A percentile compares a stretch with the other conserved stretches of the same genome.
Evolutionary conservation across 2,888 invertebrate genomes (phyloP).

Genomic region (Dynastes tityus): DNA sequence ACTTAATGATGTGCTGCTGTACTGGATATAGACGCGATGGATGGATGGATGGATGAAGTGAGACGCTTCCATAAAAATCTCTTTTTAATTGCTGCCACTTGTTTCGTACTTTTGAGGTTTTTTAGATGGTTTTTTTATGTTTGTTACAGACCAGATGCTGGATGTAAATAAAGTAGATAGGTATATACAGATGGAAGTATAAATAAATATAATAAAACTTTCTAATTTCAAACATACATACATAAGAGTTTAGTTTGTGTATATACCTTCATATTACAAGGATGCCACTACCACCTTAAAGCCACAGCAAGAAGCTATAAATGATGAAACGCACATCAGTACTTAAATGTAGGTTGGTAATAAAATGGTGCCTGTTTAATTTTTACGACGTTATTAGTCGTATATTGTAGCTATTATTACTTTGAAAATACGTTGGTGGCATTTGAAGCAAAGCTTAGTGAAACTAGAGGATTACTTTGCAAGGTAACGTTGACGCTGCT

Average conservation of each 20-base stretch:
- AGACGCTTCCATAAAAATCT: conserved; percentile 37
- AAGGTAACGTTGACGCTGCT: neutral
- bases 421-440: neutral
- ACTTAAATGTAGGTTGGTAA: no score
- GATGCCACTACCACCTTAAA: neutral
- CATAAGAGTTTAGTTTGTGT: neutral
- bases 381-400: no score
- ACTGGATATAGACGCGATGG: conserved; percentile 15
- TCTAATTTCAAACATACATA: neutral
- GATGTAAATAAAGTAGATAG: conserved; percentile 2
- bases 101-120: conserved; percentile 23
- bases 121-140: conserved; percentile 7
- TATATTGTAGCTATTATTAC: neutral
- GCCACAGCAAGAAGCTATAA: neutral
- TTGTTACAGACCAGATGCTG: conserved; percentile 3
- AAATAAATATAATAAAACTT: neutral
- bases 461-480: neutral
- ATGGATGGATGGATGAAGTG: conserved; percentile 34
- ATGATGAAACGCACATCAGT: no score
- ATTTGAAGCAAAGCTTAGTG: neutral
- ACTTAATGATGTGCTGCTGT: conserved; percentile 32
- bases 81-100: conserved; percentile 35
- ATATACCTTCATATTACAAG: neutral
- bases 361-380: no score
- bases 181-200: neutral